phyloP scores from a whole-genome alignment of 2,888 invertebrate species.

The Malachius bipustulatus region DNA sequence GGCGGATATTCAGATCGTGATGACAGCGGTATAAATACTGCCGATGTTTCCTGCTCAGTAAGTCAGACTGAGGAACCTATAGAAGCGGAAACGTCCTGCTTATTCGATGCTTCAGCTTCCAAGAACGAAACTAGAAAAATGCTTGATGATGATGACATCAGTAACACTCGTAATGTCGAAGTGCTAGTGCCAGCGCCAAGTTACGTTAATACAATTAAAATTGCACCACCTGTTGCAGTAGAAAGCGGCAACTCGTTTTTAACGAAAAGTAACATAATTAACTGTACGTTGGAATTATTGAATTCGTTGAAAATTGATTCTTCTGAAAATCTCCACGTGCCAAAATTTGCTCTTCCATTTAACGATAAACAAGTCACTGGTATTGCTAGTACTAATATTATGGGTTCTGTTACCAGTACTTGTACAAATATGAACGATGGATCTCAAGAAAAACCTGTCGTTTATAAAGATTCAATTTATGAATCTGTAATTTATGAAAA shows the following conservation, averaged over 20 bases:
- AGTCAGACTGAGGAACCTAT: slow-evolving; percentile 63
- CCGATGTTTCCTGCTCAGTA: slow-evolving; percentile 62
- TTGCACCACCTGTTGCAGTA: slow-evolving; percentile 1
- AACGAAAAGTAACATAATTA: slow-evolving; percentile 26
- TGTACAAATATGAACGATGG: neutral
- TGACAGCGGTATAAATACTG: slow-evolving; percentile 69
- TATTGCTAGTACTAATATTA: neutral
- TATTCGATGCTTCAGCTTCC: too few species aligned
- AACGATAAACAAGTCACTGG: neutral
- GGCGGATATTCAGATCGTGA: slow-evolving; percentile 52
- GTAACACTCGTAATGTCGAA: slow-evolving; percentile 7
- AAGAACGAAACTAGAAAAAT: slow-evolving; percentile 17
- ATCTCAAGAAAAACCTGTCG: neutral
- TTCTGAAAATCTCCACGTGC: slow-evolving; percentile 6
- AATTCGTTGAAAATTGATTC: neutral
- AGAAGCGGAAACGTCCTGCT: slow-evolving; percentile 38
- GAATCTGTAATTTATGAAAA: too few species aligned
- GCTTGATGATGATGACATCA: neutral
- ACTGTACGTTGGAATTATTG: slow-evolving; percentile 29
- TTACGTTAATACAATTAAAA: too few species aligned
- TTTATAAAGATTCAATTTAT: too few species aligned
- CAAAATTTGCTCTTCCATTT: neutral
- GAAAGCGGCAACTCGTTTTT: slow-evolving; percentile 11
- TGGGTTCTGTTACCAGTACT: neutral
- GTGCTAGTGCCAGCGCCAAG: slow-evolving; percentile 13